Base-by-base conservation (phyloP, 2,888 invertebrate genomes). In the Barypeithes pellucidus region DNA sequence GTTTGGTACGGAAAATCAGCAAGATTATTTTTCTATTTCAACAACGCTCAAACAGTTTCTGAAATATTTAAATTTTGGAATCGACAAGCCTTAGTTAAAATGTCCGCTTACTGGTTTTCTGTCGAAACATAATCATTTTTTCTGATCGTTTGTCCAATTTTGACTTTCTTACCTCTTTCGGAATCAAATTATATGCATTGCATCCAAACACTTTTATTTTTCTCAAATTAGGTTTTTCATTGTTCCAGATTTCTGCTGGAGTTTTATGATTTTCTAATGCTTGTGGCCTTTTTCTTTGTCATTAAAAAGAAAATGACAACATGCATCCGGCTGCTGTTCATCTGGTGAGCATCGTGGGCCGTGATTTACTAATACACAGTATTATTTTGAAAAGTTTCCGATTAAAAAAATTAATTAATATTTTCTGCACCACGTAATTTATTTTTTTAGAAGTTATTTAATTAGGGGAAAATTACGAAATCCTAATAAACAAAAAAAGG, bases 141-240 rank as follows among this genome's bases (percentile, higher is more conserved):
- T 24, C 24, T 24, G 24, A 24, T 24, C 24, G 2, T 5, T 2
- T 2, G 24, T 24, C 24, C 24, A 24, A 24, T 24, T 82, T 82
- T 61, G 67, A 76, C 77, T 14, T 73, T 47, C 9, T 77, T 54
- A 68, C n/a, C 57, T 68, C 73, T 66, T 73, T 73, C 9, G 80
- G 57, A 2, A 73, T 63, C 67, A 81, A 78, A 20, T 74, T 77
- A 72, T 80, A 78, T n/a, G 78, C 80, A 54, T 41, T 45, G 50
- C 75, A 75, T 12, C 82, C 82, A 78, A 83, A 84, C 2, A 80
- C 61, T 78, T 78, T 72, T 16, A 84, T 29, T 52, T 76, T 75
- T 12, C 77, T 77, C n/a, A 83, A 52, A 67, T 82, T 75, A 5
- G 81, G 79, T 76, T 78, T 81, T 29, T 73, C 72, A 9, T 67